phyloP scores from a whole-genome alignment of 2,888 invertebrate genomes.

The Agrotis ipsilon region DNA sequence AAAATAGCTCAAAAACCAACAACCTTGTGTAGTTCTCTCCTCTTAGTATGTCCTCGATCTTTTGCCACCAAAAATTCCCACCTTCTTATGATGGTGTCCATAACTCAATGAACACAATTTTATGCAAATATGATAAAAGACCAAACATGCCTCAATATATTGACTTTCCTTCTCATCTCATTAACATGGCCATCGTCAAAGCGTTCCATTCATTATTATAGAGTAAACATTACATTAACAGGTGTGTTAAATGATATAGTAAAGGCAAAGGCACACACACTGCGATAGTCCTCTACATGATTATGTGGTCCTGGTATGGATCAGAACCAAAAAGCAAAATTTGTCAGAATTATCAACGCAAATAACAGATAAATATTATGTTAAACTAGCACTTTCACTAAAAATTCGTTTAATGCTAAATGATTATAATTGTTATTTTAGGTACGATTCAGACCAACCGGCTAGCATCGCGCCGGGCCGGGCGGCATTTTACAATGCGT shows the following conservation, averaged over 20 bases:
- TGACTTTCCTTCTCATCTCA: slow-evolving; percentile 48
- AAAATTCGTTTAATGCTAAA: no score
- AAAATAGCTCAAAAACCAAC: no score
- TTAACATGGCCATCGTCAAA: slow-evolving; percentile 54
- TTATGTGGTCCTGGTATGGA: background rate
- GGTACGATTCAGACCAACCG: no score
- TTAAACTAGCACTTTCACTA: no score
- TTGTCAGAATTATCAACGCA: no score
- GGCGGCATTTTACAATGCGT: no score
- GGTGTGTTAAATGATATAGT: slow-evolving; percentile 68
- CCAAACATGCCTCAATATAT: slow-evolving; percentile 28
- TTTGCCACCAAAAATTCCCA: slow-evolving; percentile 17
- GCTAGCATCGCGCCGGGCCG: no score
- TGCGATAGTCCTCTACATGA: background rate
- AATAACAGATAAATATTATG: no score
- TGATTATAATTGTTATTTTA: no score
- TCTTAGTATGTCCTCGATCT: no score
- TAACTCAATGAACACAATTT: slow-evolving; percentile 26
- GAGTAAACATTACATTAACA: slow-evolving; percentile 65
- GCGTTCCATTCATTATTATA: slow-evolving; percentile 61
- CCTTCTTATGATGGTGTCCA: background rate
- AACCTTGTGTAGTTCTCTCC: no score
- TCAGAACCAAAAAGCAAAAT: no score
- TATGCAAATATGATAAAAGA: slow-evolving; percentile 42
- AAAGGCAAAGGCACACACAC: slow-evolving; percentile 37